Conservation (phyloP, 2,797 vertebrate species). For the Botia kubotai region DNA sequence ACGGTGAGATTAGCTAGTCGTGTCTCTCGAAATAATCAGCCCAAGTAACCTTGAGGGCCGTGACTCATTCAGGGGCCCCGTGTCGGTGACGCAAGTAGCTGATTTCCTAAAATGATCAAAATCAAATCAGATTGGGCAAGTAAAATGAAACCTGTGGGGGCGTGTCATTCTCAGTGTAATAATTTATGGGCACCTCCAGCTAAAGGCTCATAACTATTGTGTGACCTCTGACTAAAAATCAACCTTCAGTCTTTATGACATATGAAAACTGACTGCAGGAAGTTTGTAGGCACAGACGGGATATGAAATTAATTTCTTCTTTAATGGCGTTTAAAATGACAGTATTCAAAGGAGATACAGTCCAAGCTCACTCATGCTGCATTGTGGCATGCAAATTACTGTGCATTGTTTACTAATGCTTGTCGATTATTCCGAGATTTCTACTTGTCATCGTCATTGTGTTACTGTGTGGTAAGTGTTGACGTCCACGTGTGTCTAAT, state of each 20-base stretch:
- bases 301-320: neutral
- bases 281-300: constrained; percentile 1
- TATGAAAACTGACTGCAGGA: neutral
- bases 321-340: neutral
- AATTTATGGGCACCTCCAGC: constrained; percentile 37
- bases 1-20: neutral
- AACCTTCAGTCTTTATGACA: constrained; percentile 4
- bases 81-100: constrained; percentile 57
- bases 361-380: neutral
- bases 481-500: neutral
- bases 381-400: neutral
- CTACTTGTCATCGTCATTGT: too few relatives aligned
- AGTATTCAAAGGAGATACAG: neutral
- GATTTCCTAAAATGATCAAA: constrained; percentile 57
- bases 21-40: constrained; percentile 49
- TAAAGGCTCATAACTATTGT: constrained; percentile 22
- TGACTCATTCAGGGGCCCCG: constrained; percentile 58
- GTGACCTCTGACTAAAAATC: constrained; percentile 1
- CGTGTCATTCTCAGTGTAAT: constrained; percentile 27
- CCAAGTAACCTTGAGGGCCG: constrained; percentile 59
- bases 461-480: too few relatives aligned
- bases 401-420: neutral
- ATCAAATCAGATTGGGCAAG: constrained; percentile 52
- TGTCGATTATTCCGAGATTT: neutral
- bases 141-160: constrained; percentile 25